Evolutionary conservation across 1,140 invertebrate genomes (phyloP).

Genomic region (Scylla paramamosain): DNA sequence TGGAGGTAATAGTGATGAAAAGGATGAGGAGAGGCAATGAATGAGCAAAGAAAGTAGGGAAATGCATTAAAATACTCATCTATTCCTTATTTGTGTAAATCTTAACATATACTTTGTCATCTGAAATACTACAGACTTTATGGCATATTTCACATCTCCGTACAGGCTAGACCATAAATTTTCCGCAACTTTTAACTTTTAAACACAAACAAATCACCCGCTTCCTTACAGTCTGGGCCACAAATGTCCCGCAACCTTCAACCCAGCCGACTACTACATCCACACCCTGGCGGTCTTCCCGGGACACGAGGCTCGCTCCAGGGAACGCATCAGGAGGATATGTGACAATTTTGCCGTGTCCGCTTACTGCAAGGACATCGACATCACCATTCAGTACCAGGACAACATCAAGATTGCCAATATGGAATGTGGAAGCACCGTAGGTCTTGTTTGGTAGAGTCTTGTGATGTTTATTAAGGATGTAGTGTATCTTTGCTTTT

Average conservation of each 20-base stretch:
- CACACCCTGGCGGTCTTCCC: conserved; percentile 84
- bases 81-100: too few relatives aligned
- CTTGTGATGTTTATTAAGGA: background rate
- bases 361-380: conserved; percentile 87
- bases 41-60: too few relatives aligned
- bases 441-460: background rate
- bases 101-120: too few relatives aligned
- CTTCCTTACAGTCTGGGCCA: conserved; percentile 85
- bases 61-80: too few relatives aligned
- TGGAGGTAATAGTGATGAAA: too few relatives aligned
- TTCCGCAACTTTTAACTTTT: too few relatives aligned
- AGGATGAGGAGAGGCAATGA: too few relatives aligned
- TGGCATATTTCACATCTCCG: too few relatives aligned
- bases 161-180: too few relatives aligned
- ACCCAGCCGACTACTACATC: conserved; percentile 88
- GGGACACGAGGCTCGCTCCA: conserved; percentile 81
- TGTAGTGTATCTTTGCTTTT: background rate
- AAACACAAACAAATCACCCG: too few relatives aligned
- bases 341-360: conserved; percentile 90
- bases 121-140: too few relatives aligned
- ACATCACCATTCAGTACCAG: conserved; percentile 78
- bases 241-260: conserved; percentile 87
- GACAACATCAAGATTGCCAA: conserved; percentile 71
- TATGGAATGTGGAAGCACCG: conserved; percentile 54
- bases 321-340: conserved; percentile 85